A percentile compares a stretch with the other conserved stretches of the same genome.
Evolutionary conservation across 2,113 vertebrate species (phyloP).

Genomic region (Nerophis lumbriciformis): DNA sequence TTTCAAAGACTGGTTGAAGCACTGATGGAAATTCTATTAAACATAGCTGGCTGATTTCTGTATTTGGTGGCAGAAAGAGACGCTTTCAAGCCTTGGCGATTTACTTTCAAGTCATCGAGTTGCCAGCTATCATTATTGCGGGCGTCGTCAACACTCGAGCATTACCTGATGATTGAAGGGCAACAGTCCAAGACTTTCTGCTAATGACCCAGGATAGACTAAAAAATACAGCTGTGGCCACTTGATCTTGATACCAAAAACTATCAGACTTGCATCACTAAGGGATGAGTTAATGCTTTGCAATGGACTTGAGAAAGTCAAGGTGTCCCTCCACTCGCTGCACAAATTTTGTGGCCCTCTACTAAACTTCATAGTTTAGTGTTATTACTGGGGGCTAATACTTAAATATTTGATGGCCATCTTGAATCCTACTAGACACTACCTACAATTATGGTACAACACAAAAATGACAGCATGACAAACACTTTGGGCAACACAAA

Average conservation of each 20-base stretch:
- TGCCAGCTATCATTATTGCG: slow-evolving; percentile 73
- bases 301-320: neutral
- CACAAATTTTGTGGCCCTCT: too few species aligned
- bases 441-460: too few species aligned
- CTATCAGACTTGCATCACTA: neutral
- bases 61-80: slow-evolving; percentile 67
- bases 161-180: slow-evolving; percentile 71
- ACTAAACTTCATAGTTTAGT: too few species aligned
- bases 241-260: too few species aligned
- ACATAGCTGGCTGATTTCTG: slow-evolving; percentile 76
- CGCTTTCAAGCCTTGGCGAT: slow-evolving; percentile 66
- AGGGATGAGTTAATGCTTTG: neutral
- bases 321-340: too few species aligned
- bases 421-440: too few species aligned
- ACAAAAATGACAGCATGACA: too few species aligned
- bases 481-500: too few species aligned
- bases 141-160: slow-evolving; percentile 66
- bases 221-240: slow-evolving; percentile 31
- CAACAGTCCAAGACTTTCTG: slow-evolving; percentile 55
- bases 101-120: slow-evolving; percentile 74
- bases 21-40: slow-evolving; percentile 78
- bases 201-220: slow-evolving; percentile 62
- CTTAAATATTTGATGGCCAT: too few species aligned
- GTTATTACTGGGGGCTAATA: too few species aligned
- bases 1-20: slow-evolving; percentile 74